Evolutionary conservation across 2,797 vertebrate genomes (phyloP), one percentile per base, ranked within the genome.

Genomic region (Zalophus californianus): DNA sequence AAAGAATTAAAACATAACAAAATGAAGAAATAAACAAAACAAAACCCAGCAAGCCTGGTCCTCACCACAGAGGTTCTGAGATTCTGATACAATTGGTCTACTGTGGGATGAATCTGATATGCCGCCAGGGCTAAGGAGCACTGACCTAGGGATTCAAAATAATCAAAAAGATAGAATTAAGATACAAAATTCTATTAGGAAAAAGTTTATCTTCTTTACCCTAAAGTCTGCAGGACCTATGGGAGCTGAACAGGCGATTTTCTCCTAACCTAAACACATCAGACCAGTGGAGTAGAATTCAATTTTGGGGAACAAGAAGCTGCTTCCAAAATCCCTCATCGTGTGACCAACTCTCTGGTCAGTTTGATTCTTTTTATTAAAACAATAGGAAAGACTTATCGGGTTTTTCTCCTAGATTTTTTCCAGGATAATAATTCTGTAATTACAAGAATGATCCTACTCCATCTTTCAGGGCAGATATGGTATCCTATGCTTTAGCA

Each of bases 311-410:
- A 87, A 87, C 10, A 27, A 78, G 85, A 95, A 87, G 18, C 13
- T 86, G 14, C 44, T 83, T 93, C 62, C 75, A 25, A 77, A 94
- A 79, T 80, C 41, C 5, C 13, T 96, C 3, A 0, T 82, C 32
- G 48, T 73, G 20, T 83, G 35, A 85, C 86, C 21, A 72, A 56
- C 50, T 64, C 27, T 86, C 50, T 83, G 35, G 16, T 91, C 89
- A 93, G 35, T 87, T 78, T 58, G 54, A 29, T 85, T 91, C 38
- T 75, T 93, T 86, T 44, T 66, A 56, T 85, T 97, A 84, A 94
- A 96, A 94, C 16, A 91, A 58, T 35, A 32, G 32, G 64, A 93
- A 66, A 38, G 13, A 9, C 27, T 93, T 62, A 38, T 5, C 80
- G 35, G 3, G 41, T 23, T 72, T 95, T 91, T 77, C 32, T 75